Percentiles rank a stretch among this genome's conserved stretches.
These are phyloP conservation scores for Nysson spinosus DNA, from an alignment of 2,888 invertebrate species.

Conservation along the genomic window DNA sequence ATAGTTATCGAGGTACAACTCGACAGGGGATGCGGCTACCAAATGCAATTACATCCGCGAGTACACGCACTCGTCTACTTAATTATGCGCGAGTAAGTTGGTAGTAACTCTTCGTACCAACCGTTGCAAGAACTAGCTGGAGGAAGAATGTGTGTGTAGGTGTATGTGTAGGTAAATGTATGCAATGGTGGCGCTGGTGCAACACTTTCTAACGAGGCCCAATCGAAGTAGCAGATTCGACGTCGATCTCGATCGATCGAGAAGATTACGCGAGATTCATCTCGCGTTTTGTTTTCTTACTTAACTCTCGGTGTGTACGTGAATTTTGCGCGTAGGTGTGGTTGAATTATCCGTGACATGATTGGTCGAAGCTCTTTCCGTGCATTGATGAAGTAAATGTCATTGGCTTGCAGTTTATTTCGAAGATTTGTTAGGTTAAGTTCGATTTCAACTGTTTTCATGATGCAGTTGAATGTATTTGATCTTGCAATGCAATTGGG, in stretches of 20 bases:
- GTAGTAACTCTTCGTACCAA: conserved; percentile 11
- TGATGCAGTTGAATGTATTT: too few species aligned
- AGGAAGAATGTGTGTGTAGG: too few species aligned
- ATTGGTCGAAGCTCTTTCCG: too few species aligned
- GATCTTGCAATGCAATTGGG: too few species aligned
- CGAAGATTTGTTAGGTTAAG: too few species aligned
- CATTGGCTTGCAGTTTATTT: too few species aligned
- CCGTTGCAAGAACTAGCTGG: too few species aligned
- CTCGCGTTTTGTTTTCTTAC: conserved; percentile 40
- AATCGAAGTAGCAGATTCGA: conserved; percentile 29
- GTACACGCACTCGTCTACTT: not conserved
- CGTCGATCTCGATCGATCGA: conserved; percentile 33
- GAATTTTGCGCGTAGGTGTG: too few species aligned
- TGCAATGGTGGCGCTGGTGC: conserved; percentile 21
- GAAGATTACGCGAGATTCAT: conserved; percentile 45
- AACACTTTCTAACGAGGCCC: conserved; percentile 45
- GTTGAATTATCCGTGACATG: not conserved
- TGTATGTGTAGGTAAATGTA: conserved; percentile 7
- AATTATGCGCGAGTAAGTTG: conserved; percentile 3
- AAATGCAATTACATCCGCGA: conserved; percentile 9
- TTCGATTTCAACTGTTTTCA: too few species aligned
- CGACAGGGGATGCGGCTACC: not conserved
- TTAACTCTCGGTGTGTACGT: not conserved
- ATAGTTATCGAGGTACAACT: not conserved
- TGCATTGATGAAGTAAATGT: conserved; percentile 22